phyloP scores from a whole-genome alignment of 2,113 vertebrate genomes.

The Stegostoma tigrinum region DNA sequence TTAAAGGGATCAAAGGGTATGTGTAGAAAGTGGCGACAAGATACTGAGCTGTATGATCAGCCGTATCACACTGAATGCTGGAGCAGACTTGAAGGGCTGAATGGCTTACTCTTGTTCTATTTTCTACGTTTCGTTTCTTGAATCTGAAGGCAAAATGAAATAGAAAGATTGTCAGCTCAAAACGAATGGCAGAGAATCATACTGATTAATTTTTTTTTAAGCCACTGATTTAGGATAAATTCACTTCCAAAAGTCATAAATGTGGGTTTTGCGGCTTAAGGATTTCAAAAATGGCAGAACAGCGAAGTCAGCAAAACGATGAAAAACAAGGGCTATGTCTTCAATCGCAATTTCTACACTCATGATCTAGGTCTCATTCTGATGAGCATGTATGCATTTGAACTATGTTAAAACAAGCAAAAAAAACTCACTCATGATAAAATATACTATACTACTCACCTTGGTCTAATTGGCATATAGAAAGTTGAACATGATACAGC shows the following conservation, averaged over 20 bases:
- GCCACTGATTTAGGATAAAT: background rate
- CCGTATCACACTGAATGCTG: too few relatives aligned
- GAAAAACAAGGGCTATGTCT: background rate
- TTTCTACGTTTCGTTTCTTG: background rate
- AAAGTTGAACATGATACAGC: background rate
- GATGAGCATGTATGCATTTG: background rate
- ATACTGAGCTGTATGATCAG: too few relatives aligned
- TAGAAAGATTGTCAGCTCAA: background rate
- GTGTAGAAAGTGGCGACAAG: too few relatives aligned
- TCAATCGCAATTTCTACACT: background rate
- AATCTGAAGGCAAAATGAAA: background rate
- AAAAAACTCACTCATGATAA: background rate
- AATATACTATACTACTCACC: background rate
- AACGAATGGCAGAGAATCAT: background rate
- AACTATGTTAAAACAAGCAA: background rate
- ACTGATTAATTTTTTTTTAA: background rate
- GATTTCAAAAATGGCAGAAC: background rate
- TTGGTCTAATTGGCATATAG: background rate
- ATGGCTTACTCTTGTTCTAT: background rate
- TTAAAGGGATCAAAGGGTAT: too few relatives aligned
- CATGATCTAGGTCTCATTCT: background rate
- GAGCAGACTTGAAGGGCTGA: too few relatives aligned
- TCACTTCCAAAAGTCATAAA: background rate
- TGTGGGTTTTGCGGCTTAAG: background rate
- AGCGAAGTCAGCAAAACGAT: background rate